These are phyloP conservation scores for Macrochelys suwanniensis DNA, from an alignment of 2,797 vertebrate species.

Conservation along the genomic window DNA sequence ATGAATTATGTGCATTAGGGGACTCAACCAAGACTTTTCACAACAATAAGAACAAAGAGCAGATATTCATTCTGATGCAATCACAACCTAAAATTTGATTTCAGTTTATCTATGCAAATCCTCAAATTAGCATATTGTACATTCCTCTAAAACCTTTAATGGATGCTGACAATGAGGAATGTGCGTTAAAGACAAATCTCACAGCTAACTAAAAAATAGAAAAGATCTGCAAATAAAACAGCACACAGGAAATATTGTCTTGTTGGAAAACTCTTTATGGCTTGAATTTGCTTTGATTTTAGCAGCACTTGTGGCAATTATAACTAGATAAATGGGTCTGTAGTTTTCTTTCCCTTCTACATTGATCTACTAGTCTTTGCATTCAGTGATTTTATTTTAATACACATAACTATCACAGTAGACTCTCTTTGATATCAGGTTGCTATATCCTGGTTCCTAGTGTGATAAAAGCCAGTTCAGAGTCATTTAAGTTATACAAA, in stretches of 20 bases:
- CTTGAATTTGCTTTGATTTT: conserved; percentile 54
- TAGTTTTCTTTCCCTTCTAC: conserved; percentile 8
- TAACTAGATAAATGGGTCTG: conserved; percentile 61
- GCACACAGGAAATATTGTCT: conserved; percentile 19
- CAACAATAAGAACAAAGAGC: conserved; percentile 22
- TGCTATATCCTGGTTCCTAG: conserved; percentile 28
- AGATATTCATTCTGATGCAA: conserved; percentile 20
- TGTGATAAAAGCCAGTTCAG: conserved; percentile 56
- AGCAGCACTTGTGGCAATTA: conserved; percentile 45
- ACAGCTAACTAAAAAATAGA: conserved; percentile 12
- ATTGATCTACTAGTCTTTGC: conserved; percentile 19
- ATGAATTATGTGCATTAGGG: not conserved
- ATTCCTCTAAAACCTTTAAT: conserved; percentile 5
- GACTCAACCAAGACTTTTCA: conserved; percentile 27
- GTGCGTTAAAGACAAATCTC: conserved; percentile 9
- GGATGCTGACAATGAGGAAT: conserved; percentile 32
- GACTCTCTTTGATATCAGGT: conserved; percentile 27
- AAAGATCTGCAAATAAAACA: conserved; percentile 43
- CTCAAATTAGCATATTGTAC: not conserved
- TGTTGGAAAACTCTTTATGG: conserved; percentile 30
- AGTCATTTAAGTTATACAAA: conserved; percentile 47
- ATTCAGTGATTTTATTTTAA: conserved; percentile 61
- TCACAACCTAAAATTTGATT: conserved; percentile 34
- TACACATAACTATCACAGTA: conserved; percentile 50
- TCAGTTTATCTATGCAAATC: conserved; percentile 14